phyloP scores from a whole-genome alignment of 2,113 vertebrate species.

The Pelodiscus sinensis region DNA sequence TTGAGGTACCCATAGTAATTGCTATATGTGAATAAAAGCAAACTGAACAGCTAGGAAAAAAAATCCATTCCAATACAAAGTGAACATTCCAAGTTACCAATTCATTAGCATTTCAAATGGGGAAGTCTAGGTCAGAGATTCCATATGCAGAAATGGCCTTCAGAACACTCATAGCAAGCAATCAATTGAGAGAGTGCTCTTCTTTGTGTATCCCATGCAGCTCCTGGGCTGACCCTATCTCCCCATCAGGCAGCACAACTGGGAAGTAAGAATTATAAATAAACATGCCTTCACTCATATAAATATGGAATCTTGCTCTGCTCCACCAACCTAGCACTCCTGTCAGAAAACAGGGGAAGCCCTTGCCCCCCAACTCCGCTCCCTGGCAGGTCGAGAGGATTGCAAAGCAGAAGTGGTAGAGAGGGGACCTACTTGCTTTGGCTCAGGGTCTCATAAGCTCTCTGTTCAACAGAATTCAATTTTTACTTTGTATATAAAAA shows the following conservation, averaged over 20 bases:
- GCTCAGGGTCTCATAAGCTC: no score
- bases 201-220: rapidly evolving
- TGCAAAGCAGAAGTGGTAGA: no score
- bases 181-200: not conserved
- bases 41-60: not conserved
- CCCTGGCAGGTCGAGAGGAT: no score
- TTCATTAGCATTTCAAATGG: not conserved
- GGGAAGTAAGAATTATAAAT: not conserved
- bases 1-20: not conserved
- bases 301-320: not conserved
- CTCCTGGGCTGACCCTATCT: rapidly evolving
- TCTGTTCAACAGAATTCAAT: no score
- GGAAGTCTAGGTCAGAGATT: not conserved
- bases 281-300: not conserved
- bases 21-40: not conserved
- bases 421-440: no score
- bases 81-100: not conserved
- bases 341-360: no score
- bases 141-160: not conserved
- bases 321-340: no score
- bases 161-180: not conserved
- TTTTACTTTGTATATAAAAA: no score
- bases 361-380: no score
- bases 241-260: not conserved
- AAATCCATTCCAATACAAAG: not conserved